Evolutionary conservation across 2,113 vertebrate species (phyloP).

Genomic region (Zonotrichia leucophrys): DNA sequence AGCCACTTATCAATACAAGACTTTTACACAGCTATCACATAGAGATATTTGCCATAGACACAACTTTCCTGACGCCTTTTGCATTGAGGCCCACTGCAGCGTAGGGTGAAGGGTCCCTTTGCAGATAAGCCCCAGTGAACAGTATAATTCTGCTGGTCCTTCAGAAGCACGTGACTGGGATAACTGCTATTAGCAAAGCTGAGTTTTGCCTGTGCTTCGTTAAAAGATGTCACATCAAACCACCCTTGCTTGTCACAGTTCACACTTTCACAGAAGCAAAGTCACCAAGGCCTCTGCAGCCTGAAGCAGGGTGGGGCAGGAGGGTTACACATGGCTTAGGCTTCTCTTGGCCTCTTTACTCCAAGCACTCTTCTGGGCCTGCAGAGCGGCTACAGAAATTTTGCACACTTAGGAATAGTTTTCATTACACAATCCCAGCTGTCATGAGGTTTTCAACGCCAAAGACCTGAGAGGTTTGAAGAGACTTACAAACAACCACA

Average conservation of each 20-base stretch:
- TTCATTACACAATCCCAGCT: background rate
- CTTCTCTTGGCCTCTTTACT: background rate
- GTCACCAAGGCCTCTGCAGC: background rate
- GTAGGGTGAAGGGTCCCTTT: background rate
- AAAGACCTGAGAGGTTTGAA: slow-evolving; percentile 3
- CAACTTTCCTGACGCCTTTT: background rate
- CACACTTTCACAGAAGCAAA: background rate
- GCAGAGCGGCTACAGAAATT: background rate
- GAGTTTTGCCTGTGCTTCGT: background rate
- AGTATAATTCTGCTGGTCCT: background rate
- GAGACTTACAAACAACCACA: background rate
- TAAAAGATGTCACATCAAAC: background rate
- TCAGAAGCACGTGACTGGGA: background rate
- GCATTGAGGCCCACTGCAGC: rapidly evolving
- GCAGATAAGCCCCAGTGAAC: background rate
- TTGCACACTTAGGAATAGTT: rapidly evolving
- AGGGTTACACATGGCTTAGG: background rate
- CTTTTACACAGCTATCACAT: rapidly evolving
- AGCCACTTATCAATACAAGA: background rate
- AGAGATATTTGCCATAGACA: background rate
- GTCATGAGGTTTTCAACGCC: background rate
- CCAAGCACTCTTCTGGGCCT: background rate
- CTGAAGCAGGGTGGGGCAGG: background rate
- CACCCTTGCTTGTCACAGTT: background rate
- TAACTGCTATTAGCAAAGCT: background rate